These are phyloP conservation scores for Chionis minor DNA, from an alignment of 2,113 vertebrate genomes.

Conservation along the genomic window DNA sequence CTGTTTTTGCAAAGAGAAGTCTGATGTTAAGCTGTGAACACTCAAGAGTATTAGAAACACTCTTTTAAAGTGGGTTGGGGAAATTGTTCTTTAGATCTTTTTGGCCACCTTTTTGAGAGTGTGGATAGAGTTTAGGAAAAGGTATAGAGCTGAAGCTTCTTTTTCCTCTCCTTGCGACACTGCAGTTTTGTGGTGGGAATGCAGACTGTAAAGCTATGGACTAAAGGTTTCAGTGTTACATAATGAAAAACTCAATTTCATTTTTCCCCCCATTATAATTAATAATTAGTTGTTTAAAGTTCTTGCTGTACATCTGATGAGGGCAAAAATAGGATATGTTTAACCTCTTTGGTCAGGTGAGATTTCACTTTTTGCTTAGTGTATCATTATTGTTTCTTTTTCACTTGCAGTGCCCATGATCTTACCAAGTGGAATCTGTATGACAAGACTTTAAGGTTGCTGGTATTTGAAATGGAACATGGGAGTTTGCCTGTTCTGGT, in stretches of 20 bases:
- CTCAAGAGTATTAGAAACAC: background rate
- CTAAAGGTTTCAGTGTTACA: background rate
- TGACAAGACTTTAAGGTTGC: constrained; percentile 76
- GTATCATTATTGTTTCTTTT: background rate
- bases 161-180: background rate
- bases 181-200: background rate
- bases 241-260: background rate
- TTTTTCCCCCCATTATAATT: background rate
- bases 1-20: background rate
- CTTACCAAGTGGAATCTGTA: constrained; percentile 81
- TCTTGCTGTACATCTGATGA: background rate
- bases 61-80: background rate
- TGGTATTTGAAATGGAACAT: constrained; percentile 68
- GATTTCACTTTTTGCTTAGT: background rate
- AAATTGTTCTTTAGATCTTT: background rate
- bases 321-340: background rate
- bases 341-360: background rate
- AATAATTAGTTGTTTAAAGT: background rate
- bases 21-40: background rate
- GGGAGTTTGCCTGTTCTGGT: constrained; percentile 77
- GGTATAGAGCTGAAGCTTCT: background rate
- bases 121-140: background rate
- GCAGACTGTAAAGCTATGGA: background rate
- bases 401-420: constrained; percentile 81
- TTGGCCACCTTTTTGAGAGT: background rate